A percentile compares a stretch with the other conserved stretches of the same genome.
Conservation (phyloP, 2,113 vertebrate genomes). For the Orientallactaga bullata region DNA sequence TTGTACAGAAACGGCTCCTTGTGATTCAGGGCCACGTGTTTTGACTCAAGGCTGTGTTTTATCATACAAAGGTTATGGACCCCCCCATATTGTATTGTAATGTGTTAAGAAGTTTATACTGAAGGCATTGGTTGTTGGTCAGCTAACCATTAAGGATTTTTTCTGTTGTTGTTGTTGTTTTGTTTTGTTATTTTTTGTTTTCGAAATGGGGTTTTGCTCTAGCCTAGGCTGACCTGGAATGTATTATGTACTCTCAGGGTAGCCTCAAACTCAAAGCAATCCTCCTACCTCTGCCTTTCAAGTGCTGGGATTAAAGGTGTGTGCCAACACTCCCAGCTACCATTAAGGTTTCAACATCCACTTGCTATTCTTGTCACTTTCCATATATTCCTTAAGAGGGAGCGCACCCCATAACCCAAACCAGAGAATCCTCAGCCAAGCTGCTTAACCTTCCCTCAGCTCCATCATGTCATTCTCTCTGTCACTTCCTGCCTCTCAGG, state of each 20-base stretch:
- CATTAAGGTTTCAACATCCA: too few species aligned
- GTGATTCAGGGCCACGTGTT: slow-evolving; percentile 24
- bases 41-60: slow-evolving; percentile 38
- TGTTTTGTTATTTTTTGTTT: neutral
- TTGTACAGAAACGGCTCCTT: slow-evolving; percentile 27
- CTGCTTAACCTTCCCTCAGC: neutral
- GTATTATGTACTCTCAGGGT: too few species aligned
- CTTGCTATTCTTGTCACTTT: neutral
- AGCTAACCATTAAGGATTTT: neutral
- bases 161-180: neutral
- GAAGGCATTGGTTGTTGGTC: neutral
- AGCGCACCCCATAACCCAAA: neutral
- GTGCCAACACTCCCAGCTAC: too few species aligned
- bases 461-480: neutral
- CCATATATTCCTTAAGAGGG: neutral
- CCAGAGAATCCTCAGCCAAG: neutral
- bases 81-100: neutral
- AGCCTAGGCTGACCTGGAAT: too few species aligned
- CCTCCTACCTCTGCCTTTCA: too few species aligned
- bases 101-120: neutral
- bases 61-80: neutral
- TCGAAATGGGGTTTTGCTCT: too few species aligned
- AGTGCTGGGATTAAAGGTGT: too few species aligned
- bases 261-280: too few species aligned
- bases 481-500: neutral